These are phyloP conservation scores for Aeoliscus strigatus DNA, from an alignment of 2,797 vertebrate genomes.

Conservation along the genomic window DNA sequence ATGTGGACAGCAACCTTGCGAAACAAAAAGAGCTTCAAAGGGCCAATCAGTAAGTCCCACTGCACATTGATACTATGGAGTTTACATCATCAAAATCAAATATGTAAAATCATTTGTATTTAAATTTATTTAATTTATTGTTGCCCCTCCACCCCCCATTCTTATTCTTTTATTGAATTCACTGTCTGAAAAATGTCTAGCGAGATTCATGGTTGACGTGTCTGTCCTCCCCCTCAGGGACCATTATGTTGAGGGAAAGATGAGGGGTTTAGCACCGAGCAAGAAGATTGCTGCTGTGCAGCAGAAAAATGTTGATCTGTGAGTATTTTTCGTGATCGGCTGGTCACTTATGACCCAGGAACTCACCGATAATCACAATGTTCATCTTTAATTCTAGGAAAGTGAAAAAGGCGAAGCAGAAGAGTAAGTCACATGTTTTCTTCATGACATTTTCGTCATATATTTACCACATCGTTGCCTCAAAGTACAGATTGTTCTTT, in stretches of 20 bases:
- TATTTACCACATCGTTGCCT: too few species aligned
- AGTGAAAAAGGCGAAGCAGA: constrained; percentile 95
- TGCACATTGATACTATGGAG: too few species aligned
- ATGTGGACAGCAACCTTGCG: constrained; percentile 98
- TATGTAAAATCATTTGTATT: too few species aligned
- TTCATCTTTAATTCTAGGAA: constrained; percentile 72
- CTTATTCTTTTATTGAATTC: too few species aligned
- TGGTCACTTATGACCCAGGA: not conserved
- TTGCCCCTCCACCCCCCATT: too few species aligned
- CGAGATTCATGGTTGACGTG: too few species aligned
- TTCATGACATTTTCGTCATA: not conserved
- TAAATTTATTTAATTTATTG: too few species aligned
- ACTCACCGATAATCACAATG: too few species aligned
- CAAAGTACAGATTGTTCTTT: too few species aligned
- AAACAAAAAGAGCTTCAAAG: constrained; percentile 99
- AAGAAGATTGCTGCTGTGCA: constrained; percentile 95
- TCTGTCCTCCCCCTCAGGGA: constrained; percentile 76
- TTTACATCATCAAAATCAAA: too few species aligned
- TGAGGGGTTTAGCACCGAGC: constrained; percentile 93
- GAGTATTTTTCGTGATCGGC: constrained; percentile 55
- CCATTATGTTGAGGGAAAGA: constrained; percentile 96
- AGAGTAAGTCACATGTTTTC: constrained; percentile 77
- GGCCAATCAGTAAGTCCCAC: constrained; percentile 94
- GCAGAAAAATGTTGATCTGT: constrained; percentile 95
- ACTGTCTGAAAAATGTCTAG: too few species aligned